phyloP scores from a whole-genome alignment of 2,797 vertebrate genomes.

The Sphenodon punctatus region DNA sequence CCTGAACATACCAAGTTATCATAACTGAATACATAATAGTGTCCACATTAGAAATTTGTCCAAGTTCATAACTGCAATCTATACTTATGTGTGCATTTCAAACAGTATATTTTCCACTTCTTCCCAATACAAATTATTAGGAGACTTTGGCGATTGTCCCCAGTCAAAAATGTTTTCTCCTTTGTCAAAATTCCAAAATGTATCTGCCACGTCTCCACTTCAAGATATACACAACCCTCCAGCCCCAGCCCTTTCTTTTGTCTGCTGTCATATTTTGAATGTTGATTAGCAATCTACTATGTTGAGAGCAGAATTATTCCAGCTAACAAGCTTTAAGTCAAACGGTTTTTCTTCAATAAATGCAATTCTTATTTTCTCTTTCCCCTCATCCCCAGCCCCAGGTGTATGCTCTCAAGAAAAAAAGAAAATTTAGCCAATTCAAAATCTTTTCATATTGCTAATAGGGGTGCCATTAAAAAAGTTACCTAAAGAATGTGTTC shows the following conservation, averaged over 20 bases:
- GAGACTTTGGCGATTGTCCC: too few species aligned
- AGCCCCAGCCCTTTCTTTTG: too few species aligned
- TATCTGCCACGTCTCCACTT: too few species aligned
- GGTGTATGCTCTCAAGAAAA: too few species aligned
- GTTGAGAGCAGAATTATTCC: background rate
- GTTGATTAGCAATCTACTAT: background rate
- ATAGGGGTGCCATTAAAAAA: too few species aligned
- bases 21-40: background rate
- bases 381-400: background rate
- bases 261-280: background rate
- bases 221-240: too few species aligned
- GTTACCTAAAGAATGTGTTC: too few species aligned
- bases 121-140: too few species aligned
- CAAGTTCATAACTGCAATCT: background rate
- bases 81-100: background rate
- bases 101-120: background rate
- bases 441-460: too few species aligned
- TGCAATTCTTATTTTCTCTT: background rate
- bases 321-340: background rate
- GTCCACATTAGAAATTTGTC: conserved; percentile 6
- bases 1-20: background rate
- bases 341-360: background rate
- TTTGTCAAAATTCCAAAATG: too few species aligned
- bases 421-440: too few species aligned
- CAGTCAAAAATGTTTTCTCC: too few species aligned